A percentile compares a stretch with the other conserved stretches of the same genome.
Conservation (phyloP, 53 echinoderm and acorn worm species). For the Arbacia lixula region DNA sequence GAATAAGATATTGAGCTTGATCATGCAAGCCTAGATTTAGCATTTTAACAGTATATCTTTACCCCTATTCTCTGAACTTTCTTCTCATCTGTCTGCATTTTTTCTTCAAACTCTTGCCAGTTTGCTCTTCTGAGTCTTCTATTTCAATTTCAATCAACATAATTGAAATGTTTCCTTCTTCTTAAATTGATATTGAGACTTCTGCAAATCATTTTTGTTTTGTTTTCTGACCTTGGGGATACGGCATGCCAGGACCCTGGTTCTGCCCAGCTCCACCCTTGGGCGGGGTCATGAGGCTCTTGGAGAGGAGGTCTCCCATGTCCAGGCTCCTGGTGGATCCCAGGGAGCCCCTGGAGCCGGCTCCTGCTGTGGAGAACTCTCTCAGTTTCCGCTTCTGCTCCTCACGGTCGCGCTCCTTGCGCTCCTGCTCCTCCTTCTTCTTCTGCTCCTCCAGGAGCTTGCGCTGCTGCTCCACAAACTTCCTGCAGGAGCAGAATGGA, state of each 20-base stretch:
- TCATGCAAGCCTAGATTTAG: too few species aligned
- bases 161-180: too few species aligned
- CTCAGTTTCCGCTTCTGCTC: slow-evolving; percentile 92
- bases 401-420: slow-evolving; percentile 85
- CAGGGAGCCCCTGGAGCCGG: slow-evolving; percentile 56
- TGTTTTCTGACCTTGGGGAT: slow-evolving; percentile 27
- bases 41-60: too few species aligned
- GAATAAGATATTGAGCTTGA: too few species aligned
- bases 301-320: slow-evolving; percentile 71
- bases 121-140: too few species aligned
- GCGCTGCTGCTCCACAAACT: slow-evolving; percentile 56
- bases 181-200: too few species aligned
- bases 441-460: slow-evolving; percentile 73
- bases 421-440: slow-evolving; percentile 78
- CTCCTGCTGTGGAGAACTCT: slow-evolving; percentile 67
- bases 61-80: too few species aligned
- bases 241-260: background rate
- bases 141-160: too few species aligned
- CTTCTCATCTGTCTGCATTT: too few species aligned
- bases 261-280: slow-evolving; percentile 2
- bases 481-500: background rate
- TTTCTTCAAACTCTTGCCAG: too few species aligned
- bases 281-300: slow-evolving; percentile 60
- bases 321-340: slow-evolving; percentile 78
- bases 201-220: too few species aligned